Evolutionary conservation across 2,888 invertebrate species (phyloP).

Genomic region (Limnephilus rhombicus): DNA sequence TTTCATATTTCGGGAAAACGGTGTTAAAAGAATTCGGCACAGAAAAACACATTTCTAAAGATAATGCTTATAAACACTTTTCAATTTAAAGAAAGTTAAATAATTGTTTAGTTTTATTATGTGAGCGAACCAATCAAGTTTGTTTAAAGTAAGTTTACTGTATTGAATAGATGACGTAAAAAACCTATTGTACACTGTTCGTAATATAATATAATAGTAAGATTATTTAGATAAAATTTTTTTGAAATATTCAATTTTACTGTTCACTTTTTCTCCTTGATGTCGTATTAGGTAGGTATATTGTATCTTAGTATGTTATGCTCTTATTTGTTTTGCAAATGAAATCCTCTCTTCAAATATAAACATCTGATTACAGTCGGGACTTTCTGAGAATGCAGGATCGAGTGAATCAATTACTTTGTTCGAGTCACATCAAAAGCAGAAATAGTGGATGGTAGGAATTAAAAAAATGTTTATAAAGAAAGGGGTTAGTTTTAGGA

Average conservation of each 20-base stretch:
- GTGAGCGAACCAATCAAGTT: neutral
- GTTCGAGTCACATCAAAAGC: neutral
- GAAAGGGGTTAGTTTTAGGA: no score
- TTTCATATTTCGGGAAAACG: neutral
- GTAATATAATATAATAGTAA: neutral
- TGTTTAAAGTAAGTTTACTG: neutral
- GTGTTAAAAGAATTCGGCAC: neutral
- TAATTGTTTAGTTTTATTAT: neutral
- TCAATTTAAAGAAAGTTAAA: neutral
- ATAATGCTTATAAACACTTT: neutral
- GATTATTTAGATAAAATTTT: neutral
- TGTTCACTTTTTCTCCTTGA: neutral
- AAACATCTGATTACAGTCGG: neutral
- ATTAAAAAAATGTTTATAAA: no score
- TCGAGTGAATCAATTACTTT: neutral
- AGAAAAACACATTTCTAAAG: neutral
- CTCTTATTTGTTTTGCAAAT: neutral
- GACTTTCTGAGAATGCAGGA: neutral
- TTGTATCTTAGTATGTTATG: neutral
- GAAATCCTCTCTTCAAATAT: neutral
- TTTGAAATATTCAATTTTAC: neutral
- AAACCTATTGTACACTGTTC: neutral
- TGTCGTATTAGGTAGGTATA: neutral
- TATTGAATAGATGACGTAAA: neutral
- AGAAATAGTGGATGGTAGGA: neutral